Evolutionary conservation across 2,797 vertebrate species (phyloP).

Genomic region (Simalia tracyae): DNA sequence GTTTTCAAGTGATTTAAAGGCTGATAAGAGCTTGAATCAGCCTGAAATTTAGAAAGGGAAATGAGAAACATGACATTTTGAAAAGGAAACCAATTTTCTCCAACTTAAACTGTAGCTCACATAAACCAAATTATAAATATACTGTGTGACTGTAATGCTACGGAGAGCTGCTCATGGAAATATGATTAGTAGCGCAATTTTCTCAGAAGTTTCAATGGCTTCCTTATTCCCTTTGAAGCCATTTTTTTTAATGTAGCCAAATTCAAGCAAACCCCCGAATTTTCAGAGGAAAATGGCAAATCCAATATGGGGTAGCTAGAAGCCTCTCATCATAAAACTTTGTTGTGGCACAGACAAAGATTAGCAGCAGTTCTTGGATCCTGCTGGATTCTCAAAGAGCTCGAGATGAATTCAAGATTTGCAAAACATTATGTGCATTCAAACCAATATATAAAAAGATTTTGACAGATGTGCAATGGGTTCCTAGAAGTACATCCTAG

Average conservation of each 20-base stretch:
- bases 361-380: background rate
- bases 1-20: conserved; percentile 74
- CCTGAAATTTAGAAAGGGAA: conserved; percentile 66
- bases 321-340: conserved; percentile 31
- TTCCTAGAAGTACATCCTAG: background rate
- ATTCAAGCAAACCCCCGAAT: conserved; percentile 51
- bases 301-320: conserved; percentile 43
- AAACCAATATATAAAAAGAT: background rate
- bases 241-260: conserved; percentile 47
- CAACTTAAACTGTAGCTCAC: conserved; percentile 76
- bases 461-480: background rate
- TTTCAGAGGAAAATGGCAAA: conserved; percentile 50
- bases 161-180: conserved; percentile 66
- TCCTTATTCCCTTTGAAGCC: conserved; percentile 40
- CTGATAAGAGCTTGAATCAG: conserved; percentile 69
- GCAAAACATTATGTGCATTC: conserved; percentile 2
- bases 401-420: background rate
- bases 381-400: background rate
- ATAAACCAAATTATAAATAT: conserved; percentile 76
- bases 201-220: conserved; percentile 60
- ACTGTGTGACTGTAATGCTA: conserved; percentile 71
- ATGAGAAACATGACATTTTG: conserved; percentile 81
- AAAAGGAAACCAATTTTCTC: conserved; percentile 78
- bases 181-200: conserved; percentile 71
- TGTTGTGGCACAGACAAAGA: background rate